Conservation (phyloP, 2,113 vertebrate genomes). For the Morphnarchus princeps region DNA sequence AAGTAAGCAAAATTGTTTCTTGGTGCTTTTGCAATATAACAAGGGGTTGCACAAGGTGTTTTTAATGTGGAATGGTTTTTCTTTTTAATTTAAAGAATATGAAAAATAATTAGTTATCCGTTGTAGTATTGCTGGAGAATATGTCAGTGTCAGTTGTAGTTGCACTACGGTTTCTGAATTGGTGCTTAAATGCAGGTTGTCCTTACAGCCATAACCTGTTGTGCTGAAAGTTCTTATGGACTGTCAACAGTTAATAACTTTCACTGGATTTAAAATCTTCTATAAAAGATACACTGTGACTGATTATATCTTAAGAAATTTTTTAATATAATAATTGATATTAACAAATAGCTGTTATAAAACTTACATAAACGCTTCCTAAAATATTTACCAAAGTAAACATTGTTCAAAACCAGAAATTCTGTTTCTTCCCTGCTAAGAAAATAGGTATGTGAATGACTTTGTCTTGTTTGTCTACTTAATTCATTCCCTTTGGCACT, state of each 20-base stretch:
- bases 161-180: background rate
- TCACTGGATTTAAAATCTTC: background rate
- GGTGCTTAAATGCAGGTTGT: background rate
- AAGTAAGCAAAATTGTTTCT: background rate
- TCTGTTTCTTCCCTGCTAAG: background rate
- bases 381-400: background rate
- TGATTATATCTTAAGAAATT: background rate
- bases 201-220: background rate
- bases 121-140: background rate
- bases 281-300: background rate
- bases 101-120: background rate
- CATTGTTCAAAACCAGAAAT: background rate
- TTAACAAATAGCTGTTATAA: background rate
- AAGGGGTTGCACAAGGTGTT: background rate
- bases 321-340: background rate
- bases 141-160: background rate
- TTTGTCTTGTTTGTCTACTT: background rate
- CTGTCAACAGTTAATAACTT: background rate
- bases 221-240: background rate
- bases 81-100: background rate
- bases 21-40: background rate
- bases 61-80: background rate
- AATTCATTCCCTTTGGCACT: background rate
- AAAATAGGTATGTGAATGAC: background rate
- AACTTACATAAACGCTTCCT: background rate